Evolutionary conservation across 2,888 invertebrate species (phyloP), one percentile per base, ranked within the genome.

Genomic region (Tenthredo notha): DNA sequence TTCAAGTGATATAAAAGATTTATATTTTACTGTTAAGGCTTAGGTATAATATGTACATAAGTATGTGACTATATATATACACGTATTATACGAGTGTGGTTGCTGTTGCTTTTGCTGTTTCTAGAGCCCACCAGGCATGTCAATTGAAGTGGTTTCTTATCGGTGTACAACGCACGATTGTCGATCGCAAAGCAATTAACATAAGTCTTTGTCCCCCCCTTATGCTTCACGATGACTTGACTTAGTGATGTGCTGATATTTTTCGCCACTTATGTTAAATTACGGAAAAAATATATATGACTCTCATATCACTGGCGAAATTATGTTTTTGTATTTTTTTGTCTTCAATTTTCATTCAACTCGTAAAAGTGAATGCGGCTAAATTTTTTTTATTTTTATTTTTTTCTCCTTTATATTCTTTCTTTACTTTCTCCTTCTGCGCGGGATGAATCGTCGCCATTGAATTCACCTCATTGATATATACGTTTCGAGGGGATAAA

Each of bases 131-230:
- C 6, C n/a, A 33, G 1, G 33, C 37, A 33, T 37, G 33, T 70
- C 29, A 25, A 37, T 70, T 15, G 29, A 70, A 37, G 33, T 70
- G 70, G 33, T 70, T 70, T 70, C 70, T 37, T 70, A 70, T 70
- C 70, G 70, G 7, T 37, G 70, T 37, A 70, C 67, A 67, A 37
- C 37, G 29, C n/a, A n/a, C 70, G 70, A 70, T 37, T 70, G 37
- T 15, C 70, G 18, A 70, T 70, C 70, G 70, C 33, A 70, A 70
- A 9, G 33, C 37, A 37, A 70, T 70, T 70, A 70, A 70, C 70
- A 70, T 37, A 70, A 70, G 67, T 29, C 12, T 5, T 29, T 67
- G n/a, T n/a, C n/a, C n/a, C n/a, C 33, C 7, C 33, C n/a, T 15
- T n/a, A 7, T 21, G 37, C n/a, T n/a, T 25, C n/a, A 3, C 33